Evolutionary conservation across 2,797 vertebrate genomes (phyloP), one percentile per base, ranked within the genome.

Genomic region (Chrysocyon brachyurus): DNA sequence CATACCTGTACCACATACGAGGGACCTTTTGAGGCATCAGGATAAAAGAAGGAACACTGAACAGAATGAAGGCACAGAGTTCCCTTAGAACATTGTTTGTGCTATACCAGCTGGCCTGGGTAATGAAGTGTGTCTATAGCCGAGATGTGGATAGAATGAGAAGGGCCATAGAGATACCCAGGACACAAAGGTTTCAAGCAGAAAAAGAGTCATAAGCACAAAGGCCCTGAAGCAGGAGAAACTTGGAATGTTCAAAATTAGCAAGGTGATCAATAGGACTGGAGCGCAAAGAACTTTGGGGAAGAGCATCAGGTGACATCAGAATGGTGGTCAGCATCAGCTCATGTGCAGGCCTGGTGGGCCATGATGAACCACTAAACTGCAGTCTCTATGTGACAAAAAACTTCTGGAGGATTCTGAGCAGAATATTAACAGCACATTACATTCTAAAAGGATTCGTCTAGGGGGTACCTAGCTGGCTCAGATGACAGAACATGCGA

Each of bases 261-360:
- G 15, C 68, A 84, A 64, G 17, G 7, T 84, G 28, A 70, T 77
- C 49, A 84, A 49, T 21, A 36, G 26, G 24, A 36, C 3, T 31
- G 22, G 14, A 90, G 49, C 33, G 52, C n/a, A 96, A 36, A 78
- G 86, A 70, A 93, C 56, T 36, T 85, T 28, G n/a, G 33, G 54
- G 73, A 93, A 97, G 86, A 94, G 72, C 4, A 26, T 11, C 16
- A 59, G n/a, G 40, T 72, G 84, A 59, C n/a, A 28, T 85, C 75
- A 90, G 64, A 91, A 90, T 24, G 52, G 70, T 46, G 36, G 40
- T 19, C 49, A 10, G 61, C 26, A 24, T 6, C 70, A 72, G n/a
- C 9, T 28, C 24, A 2, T 17, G 26, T 0, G 1, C 54, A 70
- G 22, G 14, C 52, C 19, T 28, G 2, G n/a, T 11, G 6, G 31